A percentile compares a stretch with the other conserved stretches of the same genome.
These are phyloP conservation scores for Dicrostonyx torquatus DNA, from an alignment of 2,797 vertebrate genomes.

Conservation along the genomic window DNA sequence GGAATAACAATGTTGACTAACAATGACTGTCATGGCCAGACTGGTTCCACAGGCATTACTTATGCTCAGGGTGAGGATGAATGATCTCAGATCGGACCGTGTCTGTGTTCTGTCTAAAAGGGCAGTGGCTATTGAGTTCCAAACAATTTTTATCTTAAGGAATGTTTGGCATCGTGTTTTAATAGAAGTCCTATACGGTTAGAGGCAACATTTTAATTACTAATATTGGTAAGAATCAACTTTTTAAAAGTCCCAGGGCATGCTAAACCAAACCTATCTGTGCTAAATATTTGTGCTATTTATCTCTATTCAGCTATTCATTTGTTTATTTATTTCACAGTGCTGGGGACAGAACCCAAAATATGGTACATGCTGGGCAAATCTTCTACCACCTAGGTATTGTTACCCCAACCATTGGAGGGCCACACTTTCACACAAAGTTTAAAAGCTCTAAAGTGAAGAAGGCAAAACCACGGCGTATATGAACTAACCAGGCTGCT, in stretches of 20 bases:
- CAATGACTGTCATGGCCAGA: neutral
- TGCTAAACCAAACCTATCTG: neutral
- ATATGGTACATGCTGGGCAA: neutral
- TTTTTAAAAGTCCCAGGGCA: neutral
- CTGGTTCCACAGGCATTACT: neutral
- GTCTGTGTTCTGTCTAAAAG: neutral
- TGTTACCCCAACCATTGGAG: too few species aligned
- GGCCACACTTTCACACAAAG: conserved; percentile 21
- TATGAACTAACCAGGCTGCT: neutral
- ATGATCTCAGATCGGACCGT: neutral
- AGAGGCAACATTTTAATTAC: neutral
- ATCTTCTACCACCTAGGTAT: neutral
- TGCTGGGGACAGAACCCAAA: neutral
- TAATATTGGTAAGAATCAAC: conserved; percentile 25
- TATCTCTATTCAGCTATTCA: neutral
- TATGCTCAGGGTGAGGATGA: neutral
- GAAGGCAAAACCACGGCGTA: neutral
- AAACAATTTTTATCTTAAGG: neutral
- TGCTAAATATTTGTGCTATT: neutral
- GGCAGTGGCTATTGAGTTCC: neutral
- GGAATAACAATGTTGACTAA: neutral
- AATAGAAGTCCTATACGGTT: neutral
- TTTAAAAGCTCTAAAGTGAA: neutral
- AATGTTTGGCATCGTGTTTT: neutral
- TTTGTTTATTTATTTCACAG: neutral